Evolutionary conservation across 2,888 invertebrate genomes (phyloP), one percentile per base, ranked within the genome.

Genomic region (Agrotis exclamationis): DNA sequence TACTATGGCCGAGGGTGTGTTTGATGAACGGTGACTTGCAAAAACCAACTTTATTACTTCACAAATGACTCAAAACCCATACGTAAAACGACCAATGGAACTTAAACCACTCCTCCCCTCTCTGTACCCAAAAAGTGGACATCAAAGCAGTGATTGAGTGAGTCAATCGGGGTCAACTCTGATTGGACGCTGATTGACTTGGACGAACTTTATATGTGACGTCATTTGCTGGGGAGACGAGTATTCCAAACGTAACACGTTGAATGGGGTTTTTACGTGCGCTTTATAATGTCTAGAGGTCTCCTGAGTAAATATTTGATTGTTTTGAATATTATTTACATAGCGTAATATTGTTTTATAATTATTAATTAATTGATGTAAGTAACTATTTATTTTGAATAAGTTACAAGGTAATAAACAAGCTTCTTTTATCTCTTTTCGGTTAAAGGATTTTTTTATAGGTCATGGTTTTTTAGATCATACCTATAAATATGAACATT

Each of bases 221-320:
- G 89, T 87, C 86, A 88, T 56, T 28, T 22, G 54, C 22, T 63
- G 67, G 74, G 48, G 76, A 68, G 71, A 72, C 79, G 58, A 76
- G 82, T 85, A 77, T 80, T 71, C 71, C 74, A 70, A 73, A 66
- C 72, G 73, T 69, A 56, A 56, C 63, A 70, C 58, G 16, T 75
- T 69, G 74, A 82, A 74, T 87, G 82, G 87, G 90, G 86, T 88
- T 80, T 90, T 90, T 89, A 88, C 89, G 86, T 70, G 48, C 76
- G 44, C 76, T 73, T 82, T 28, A 33, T 62, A 88, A 86, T 74
- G 47, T 78, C 47, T 84, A 87, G 86, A 87, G 63, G 59, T 48
- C 76, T 24, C 6, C 6, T 50, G 20, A 56, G 50, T 20, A 28
- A 48, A 73, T 60, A 62, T 44, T 63, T 24, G 1, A 45, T 33